Evolutionary conservation across 2,113 vertebrate species (phyloP).

Genomic region (Hystrix brachyura): DNA sequence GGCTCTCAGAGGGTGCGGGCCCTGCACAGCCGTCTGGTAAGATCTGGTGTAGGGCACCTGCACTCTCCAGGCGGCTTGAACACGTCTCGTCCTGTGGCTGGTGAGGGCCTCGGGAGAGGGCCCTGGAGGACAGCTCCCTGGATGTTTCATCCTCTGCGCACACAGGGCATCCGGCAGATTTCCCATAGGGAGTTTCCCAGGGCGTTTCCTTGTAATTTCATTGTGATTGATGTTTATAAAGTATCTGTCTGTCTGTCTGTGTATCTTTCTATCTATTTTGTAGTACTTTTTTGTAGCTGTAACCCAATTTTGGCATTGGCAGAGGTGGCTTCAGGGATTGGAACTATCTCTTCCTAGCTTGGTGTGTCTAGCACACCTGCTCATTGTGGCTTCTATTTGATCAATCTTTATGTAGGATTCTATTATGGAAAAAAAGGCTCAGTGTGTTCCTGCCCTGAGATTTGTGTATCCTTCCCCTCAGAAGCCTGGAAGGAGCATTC

Average conservation of each 20-base stretch:
- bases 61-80: not conserved
- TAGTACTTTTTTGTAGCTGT: not conserved
- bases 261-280: not conserved
- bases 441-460: not conserved
- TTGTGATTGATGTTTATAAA: conserved; percentile 38
- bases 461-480: conserved; percentile 14
- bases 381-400: not conserved
- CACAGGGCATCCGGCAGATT: not conserved
- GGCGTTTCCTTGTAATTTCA: not conserved
- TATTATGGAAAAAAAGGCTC: not conserved
- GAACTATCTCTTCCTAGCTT: not conserved
- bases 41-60: not conserved
- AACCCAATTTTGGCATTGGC: conserved; percentile 17
- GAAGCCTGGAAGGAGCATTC: not conserved
- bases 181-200: not conserved
- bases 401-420: not conserved
- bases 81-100: not conserved
- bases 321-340: not conserved
- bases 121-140: not conserved
- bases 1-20: conserved; percentile 5
- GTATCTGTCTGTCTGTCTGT: not conserved
- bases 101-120: conserved; percentile 17
- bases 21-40: not conserved
- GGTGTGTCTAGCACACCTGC: not conserved
- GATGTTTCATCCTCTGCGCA: not conserved